Conservation (phyloP, 1,140 invertebrate genomes). For the Pissodes strobi region DNA sequence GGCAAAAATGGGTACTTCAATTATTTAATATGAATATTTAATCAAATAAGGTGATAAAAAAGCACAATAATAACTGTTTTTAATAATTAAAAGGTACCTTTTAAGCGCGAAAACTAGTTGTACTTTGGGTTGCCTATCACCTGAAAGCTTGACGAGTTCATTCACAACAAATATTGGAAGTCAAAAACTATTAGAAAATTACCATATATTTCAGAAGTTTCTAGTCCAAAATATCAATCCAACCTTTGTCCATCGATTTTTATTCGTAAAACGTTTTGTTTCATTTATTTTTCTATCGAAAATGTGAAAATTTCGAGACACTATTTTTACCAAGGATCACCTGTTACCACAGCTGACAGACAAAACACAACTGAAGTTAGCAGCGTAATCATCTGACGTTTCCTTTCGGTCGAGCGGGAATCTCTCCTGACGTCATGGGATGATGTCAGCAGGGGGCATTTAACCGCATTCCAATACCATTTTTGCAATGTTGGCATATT, state of each 20-base stretch:
- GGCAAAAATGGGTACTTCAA: not conserved
- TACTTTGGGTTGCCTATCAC: conserved; percentile 25
- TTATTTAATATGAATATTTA: not conserved
- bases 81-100: conserved; percentile 22
- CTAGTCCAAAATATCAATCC: conserved; percentile 4
- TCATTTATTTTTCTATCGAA: conserved; percentile 31
- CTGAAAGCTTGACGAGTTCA: not conserved
- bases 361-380: conserved; percentile 35
- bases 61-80: not conserved
- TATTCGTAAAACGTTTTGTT: not conserved
- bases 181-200: conserved; percentile 2
- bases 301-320: conserved; percentile 10
- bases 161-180: conserved; percentile 24
- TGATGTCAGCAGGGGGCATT: conserved; percentile 33
- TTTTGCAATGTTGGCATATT: conserved; percentile 27
- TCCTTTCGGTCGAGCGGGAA: conserved; percentile 25
- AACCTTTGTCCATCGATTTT: not conserved
- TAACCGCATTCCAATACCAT: conserved; percentile 33
- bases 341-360: conserved; percentile 36
- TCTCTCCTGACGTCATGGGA: conserved; percentile 26
- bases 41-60: not conserved
- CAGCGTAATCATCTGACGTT: conserved; percentile 21
- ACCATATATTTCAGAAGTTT: conserved; percentile 2
- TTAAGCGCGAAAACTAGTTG: conserved; percentile 15
- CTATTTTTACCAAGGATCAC: conserved; percentile 22